phyloP scores from a whole-genome alignment of 2,888 invertebrate species.

The Microctonus aethiopoides region DNA sequence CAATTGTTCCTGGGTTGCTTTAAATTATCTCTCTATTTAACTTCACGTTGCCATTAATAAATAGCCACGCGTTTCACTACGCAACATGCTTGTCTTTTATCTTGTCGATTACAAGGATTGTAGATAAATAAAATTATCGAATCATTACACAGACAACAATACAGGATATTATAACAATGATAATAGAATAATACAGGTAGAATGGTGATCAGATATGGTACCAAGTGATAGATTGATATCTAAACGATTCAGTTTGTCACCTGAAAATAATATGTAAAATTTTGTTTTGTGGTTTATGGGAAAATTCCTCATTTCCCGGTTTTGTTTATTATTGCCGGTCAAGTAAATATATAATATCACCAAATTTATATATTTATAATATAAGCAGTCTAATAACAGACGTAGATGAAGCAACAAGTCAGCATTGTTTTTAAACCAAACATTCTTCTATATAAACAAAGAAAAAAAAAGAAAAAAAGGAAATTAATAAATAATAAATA shows the following conservation, averaged over 20 bases:
- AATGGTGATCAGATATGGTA: slow-evolving; percentile 12
- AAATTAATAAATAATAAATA: not conserved
- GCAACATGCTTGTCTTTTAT: slow-evolving; percentile 21
- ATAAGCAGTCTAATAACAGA: not conserved
- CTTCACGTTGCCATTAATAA: slow-evolving; percentile 44
- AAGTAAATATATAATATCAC: slow-evolving; percentile 1
- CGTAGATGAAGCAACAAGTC: slow-evolving; percentile 27
- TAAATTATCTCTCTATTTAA: slow-evolving; percentile 21
- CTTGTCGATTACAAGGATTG: slow-evolving; percentile 13
- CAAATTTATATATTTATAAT: slow-evolving; percentile 5
- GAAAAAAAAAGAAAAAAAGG: slow-evolving; percentile 18
- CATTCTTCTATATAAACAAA: not conserved
- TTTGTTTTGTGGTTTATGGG: slow-evolving; percentile 33
- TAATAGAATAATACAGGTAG: slow-evolving; percentile 23
- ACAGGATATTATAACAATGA: slow-evolving; percentile 18
- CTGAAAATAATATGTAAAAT: slow-evolving; percentile 32
- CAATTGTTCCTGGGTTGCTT: slow-evolving; percentile 26
- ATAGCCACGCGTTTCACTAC: slow-evolving; percentile 38
- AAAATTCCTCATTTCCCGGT: slow-evolving; percentile 4
- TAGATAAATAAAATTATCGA: slow-evolving; percentile 9
- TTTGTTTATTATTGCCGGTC: slow-evolving; percentile 9
- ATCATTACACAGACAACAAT: not conserved
- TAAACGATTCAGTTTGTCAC: slow-evolving; percentile 25
- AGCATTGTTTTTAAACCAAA: slow-evolving; percentile 7
- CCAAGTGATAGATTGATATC: slow-evolving; percentile 6